phyloP scores from a whole-genome alignment of 64 coral and sea anemone species.

The Cladopsammia gracilis region DNA sequence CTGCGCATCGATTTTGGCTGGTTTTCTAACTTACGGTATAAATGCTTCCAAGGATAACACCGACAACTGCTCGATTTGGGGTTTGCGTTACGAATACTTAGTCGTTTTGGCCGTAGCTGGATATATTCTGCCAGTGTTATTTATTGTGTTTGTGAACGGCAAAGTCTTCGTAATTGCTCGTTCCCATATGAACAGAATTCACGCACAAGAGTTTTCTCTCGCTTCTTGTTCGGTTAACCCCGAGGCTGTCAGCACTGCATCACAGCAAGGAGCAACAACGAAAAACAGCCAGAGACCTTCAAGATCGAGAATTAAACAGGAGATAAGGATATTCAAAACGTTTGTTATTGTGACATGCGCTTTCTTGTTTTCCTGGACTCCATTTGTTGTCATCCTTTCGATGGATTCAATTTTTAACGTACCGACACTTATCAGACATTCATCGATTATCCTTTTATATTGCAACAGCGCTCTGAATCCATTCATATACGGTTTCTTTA shows the following conservation, averaged over 20 bases:
- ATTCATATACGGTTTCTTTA: conserved; percentile 75
- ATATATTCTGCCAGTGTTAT: conserved; percentile 45
- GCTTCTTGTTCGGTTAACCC: neutral
- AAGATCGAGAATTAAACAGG: conserved; percentile 46
- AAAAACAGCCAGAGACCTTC: neutral
- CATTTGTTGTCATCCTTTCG: conserved; percentile 51
- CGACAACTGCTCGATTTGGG: conserved; percentile 32
- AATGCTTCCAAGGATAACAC: conserved; percentile 14
- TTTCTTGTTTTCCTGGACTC: conserved; percentile 70
- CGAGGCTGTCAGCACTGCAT: neutral
- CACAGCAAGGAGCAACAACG: neutral
- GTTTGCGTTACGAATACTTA: conserved; percentile 24
- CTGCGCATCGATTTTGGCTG: neutral
- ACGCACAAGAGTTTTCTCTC: conserved; percentile 2
- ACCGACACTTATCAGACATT: conserved; percentile 2
- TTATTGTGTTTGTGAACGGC: conserved; percentile 57
- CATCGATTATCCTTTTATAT: conserved; percentile 67
- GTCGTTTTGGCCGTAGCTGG: neutral
- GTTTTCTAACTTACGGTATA: neutral
- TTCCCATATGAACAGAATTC: conserved; percentile 54
- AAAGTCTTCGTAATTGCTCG: conserved; percentile 45
- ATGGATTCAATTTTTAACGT: conserved; percentile 12
- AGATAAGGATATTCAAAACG: conserved; percentile 84
- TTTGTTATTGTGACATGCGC: conserved; percentile 69
- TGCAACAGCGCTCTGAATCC: conserved; percentile 80